These are phyloP conservation scores for Lutjanus campechanus DNA, from an alignment of 2,797 vertebrate species.

Conservation along the genomic window DNA sequence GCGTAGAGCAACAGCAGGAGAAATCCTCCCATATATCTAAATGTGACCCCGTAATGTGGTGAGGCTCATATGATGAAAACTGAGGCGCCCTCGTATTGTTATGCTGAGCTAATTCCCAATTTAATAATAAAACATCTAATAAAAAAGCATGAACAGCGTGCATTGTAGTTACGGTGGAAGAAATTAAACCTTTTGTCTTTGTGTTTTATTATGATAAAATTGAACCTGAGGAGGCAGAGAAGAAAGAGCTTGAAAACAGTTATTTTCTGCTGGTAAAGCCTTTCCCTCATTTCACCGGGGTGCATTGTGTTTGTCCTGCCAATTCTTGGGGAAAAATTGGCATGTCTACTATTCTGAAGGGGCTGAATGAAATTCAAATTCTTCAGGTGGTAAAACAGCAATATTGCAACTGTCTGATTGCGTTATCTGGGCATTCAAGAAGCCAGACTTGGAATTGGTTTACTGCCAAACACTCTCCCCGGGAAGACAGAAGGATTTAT, in stretches of 20 bases:
- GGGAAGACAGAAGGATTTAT: conserved; percentile 87
- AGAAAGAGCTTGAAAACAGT: conserved; percentile 61
- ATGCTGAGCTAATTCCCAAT: conserved; percentile 76
- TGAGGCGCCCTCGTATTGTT: conserved; percentile 54
- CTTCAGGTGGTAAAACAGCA: conserved; percentile 85
- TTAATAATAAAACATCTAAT: conserved; percentile 77
- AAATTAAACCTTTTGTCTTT: conserved; percentile 75
- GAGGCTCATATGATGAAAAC: conserved; percentile 59
- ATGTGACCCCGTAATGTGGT: conserved; percentile 56
- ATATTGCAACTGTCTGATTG: conserved; percentile 86
- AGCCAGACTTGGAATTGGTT: conserved; percentile 85
- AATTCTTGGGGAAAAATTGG: conserved; percentile 78
- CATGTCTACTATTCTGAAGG: conserved; percentile 79
- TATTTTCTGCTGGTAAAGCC: conserved; percentile 75
- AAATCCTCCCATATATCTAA: conserved; percentile 34
- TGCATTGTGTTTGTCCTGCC: conserved; percentile 80
- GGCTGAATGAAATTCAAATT: conserved; percentile 84
- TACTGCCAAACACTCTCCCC: conserved; percentile 84
- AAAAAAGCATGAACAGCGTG: conserved; percentile 54
- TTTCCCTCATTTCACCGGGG: conserved; percentile 74
- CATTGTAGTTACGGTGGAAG: conserved; percentile 58
- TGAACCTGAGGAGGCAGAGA: conserved; percentile 57
- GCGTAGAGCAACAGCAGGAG: conserved; percentile 18
- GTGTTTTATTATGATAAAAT: conserved; percentile 74
- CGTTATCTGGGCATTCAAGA: conserved; percentile 85